Base-by-base conservation (phyloP, 2,888 invertebrate genomes). In the Rugalucina vietnamica region DNA sequence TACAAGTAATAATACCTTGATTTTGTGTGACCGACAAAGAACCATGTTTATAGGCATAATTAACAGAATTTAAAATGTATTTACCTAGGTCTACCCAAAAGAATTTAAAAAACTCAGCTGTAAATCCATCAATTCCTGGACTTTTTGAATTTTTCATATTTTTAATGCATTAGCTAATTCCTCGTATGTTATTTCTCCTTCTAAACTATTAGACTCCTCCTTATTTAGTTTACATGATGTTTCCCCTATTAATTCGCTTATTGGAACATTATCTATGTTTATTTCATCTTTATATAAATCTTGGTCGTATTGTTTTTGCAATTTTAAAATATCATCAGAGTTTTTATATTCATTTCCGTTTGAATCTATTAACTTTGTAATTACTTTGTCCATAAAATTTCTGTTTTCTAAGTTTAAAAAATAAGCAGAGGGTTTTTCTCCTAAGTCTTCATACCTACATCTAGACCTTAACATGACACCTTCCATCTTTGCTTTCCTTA, bases 1-100 rank as follows among this genome's bases (percentile, higher is more conserved):
- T 76, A 65, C 85, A 82, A 2, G 80, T 82, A 14, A 82, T 82
- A 29, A 82, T 79, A 18, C 85, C 85, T 39, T 79, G 85, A 69
- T 71, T 82, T 37, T 76, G 76, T n/a, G 80, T 76, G 1, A 65
- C 49, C 21, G 76, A 82, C 50, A 82, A 24, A 36, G 76, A 57
- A 1, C 32, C 73, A 18, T 34, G 73, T 8, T 65, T 29, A 54
- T 69, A 85, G 27, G 54, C 73, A 65, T 54, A 39, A 50, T 43
- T 65, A 24, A 79, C 69, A 14, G 76, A 76, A 32, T 74, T 77
- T 18, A 76, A 8, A 4, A 85, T n/a, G 54, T 69, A 76, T 49
- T 73, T 21, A 4, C 60, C 32, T 27, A 79, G 24, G 37, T 72
- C 50, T 54, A 21, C 49, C 79, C 79, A 85, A 69, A 85, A 72